Evolutionary conservation across 2,888 invertebrate species (phyloP), one percentile per base, ranked within the genome.

Genomic region (Amblyteles armatorius): DNA sequence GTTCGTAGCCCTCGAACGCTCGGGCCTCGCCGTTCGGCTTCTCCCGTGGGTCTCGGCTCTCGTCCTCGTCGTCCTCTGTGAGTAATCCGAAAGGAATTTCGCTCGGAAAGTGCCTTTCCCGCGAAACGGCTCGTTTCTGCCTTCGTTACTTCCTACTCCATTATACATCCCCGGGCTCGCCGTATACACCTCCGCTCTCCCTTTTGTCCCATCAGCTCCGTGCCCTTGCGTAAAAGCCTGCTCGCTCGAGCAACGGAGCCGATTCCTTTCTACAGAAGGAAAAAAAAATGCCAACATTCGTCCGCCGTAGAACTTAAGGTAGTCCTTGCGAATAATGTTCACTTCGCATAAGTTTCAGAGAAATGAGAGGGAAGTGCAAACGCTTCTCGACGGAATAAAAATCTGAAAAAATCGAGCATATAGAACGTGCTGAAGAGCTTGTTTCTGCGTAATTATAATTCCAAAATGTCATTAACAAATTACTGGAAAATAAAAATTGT

Each of bases 81-180:
- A 90, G 88, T 90, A 90, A 90, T 91, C 88, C 87, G 82, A 86
- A 63, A 84, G 90, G 91, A 91, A 92, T 92, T 91, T 92, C 86
- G 90, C 89, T 89, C 88, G 88, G 88, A 91, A 89, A 90, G 87
- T 86, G 86, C 82, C 88, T 87, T 87, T 87, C 84, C 86, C 81
- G 86, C 82, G 79, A 84, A 87, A 81, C 76, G 29, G 65, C 76
- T 85, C 74, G 84, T 82, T 83, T 81, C 86, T 82, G 74, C 85
- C 79, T 71, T 72, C 71, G 52, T 82, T 79, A 84, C 84, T 80
- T 82, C 84, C 84, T 79, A 22, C 71, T 48, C 73, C 44, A 82
- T 79, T 72, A 63, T 79, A 60, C 44, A 71, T 40, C 26, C 40
- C 48, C 33, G 6, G 16, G 48, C 26, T 40, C 72, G 11, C 26